Evolutionary conservation across 2,797 vertebrate species (phyloP).

Genomic region (Graptemys geographica): DNA sequence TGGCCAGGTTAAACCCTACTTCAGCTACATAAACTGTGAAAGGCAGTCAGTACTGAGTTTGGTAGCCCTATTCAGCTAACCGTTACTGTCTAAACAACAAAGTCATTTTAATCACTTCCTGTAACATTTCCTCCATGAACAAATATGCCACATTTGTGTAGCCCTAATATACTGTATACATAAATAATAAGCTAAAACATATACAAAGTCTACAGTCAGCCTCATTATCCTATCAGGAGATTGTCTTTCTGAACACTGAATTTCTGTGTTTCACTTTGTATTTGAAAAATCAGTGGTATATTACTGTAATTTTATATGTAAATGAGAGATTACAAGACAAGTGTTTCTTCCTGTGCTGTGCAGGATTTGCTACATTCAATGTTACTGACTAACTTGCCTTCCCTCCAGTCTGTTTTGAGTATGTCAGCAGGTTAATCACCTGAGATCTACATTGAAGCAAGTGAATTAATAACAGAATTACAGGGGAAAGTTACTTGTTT

Average conservation of each 20-base stretch:
- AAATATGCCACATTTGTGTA: neutral
- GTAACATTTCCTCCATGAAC: neutral
- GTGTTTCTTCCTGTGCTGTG: neutral
- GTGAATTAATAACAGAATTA: neutral
- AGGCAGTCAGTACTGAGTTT: accelerated
- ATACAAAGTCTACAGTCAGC: neutral
- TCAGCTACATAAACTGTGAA: accelerated
- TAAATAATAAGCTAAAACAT: neutral
- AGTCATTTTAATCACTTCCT: neutral
- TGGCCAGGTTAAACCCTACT: neutral
- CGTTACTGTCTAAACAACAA: accelerated
- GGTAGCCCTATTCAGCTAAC: neutral
- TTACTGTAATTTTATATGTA: accelerated
- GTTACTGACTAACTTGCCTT: neutral
- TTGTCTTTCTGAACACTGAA: neutral
- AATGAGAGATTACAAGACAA: accelerated
- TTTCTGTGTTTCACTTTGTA: neutral
- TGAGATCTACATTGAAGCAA: neutral
- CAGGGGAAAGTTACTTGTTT: neutral
- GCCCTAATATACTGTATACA: neutral
- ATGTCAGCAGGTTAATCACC: neutral
- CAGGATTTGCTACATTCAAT: neutral
- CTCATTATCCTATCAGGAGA: neutral
- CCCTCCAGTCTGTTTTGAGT: neutral
- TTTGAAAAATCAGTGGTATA: accelerated